A percentile compares a stretch with the other conserved stretches of the same genome.
phyloP scores from a whole-genome alignment of 2,797 vertebrate genomes.

The Karalla daura region DNA sequence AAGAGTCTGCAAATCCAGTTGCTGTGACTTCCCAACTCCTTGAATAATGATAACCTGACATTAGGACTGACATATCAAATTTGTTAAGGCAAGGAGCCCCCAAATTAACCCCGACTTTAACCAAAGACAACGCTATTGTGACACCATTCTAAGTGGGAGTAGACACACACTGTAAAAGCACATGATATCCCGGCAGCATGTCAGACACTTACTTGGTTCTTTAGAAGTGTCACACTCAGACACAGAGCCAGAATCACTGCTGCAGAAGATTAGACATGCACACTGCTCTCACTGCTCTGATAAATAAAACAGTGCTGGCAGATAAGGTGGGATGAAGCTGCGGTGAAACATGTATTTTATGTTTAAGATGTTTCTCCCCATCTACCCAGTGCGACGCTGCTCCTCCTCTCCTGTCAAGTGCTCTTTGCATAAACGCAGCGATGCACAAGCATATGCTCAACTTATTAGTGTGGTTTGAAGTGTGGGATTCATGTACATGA shows the following conservation, averaged over 20 bases:
- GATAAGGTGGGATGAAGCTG: slow-evolving; percentile 6
- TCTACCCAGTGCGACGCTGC: slow-evolving; percentile 3
- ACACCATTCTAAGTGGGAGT: background rate
- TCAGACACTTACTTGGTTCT: slow-evolving; percentile 1
- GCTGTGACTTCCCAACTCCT: too few relatives aligned
- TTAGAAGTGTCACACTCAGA: slow-evolving; percentile 2
- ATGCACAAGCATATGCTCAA: background rate
- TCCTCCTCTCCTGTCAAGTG: slow-evolving; percentile 1
- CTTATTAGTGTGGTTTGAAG: slow-evolving; percentile 11
- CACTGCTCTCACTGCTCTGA: background rate
- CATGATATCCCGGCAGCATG: slow-evolving; percentile 4
- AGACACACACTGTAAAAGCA: background rate
- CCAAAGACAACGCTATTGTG: background rate
- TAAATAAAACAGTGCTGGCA: slow-evolving; percentile 21
- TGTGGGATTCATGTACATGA: background rate
- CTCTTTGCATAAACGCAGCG: slow-evolving; percentile 14
- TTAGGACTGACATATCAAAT: too few relatives aligned
- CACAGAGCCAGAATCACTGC: background rate
- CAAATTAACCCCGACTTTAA: background rate
- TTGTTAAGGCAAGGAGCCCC: background rate
- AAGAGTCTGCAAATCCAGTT: too few relatives aligned
- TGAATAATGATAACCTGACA: too few relatives aligned
- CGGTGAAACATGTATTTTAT: slow-evolving; percentile 3
- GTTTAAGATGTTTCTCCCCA: slow-evolving; percentile 22
- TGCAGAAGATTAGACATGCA: slow-evolving; percentile 23